Evolutionary conservation across 2,797 vertebrate genomes (phyloP).

Genomic region (Manis crassicaudata): DNA sequence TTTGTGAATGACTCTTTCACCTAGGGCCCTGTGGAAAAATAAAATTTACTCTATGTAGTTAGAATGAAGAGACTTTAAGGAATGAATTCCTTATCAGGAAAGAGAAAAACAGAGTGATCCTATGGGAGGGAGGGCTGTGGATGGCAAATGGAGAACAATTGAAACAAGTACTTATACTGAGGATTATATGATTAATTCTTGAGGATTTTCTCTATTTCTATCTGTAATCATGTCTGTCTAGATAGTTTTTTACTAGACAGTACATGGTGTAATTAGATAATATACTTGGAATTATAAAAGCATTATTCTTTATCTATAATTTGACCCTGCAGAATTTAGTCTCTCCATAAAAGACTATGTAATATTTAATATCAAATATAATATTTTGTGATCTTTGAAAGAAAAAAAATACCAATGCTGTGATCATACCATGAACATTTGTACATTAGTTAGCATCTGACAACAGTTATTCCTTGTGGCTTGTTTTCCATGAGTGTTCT

Average conservation of each 20-base stretch:
- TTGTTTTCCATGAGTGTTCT: neutral
- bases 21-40: neutral
- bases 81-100: neutral
- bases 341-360: neutral
- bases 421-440: neutral
- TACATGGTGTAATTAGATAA: neutral
- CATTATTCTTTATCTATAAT: neutral
- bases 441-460: neutral
- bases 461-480: neutral
- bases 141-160: neutral
- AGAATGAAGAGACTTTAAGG: neutral
- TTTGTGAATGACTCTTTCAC: slow-evolving; percentile 8
- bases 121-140: neutral
- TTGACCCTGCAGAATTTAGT: neutral
- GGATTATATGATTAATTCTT: neutral
- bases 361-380: neutral
- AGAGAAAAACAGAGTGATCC: neutral
- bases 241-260: neutral
- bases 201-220: neutral
- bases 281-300: neutral
- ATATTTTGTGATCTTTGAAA: neutral
- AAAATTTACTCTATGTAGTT: neutral
- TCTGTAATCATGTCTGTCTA: neutral
- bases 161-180: neutral
- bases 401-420: neutral